phyloP scores from a whole-genome alignment of 2,888 invertebrate species.

The Sphaerophoria rueppellii region DNA sequence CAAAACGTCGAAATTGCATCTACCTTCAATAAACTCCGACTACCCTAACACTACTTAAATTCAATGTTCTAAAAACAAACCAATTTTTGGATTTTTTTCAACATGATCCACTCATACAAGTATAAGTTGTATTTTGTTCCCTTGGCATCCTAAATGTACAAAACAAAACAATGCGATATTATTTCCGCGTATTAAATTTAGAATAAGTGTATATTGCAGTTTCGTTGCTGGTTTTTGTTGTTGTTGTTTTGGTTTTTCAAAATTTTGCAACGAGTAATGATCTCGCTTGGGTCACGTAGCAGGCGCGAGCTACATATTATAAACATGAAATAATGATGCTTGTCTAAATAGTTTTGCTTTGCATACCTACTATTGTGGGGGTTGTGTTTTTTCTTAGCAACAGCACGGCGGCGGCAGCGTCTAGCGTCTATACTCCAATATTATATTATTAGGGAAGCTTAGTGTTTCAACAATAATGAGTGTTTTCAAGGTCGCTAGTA shows the following conservation, averaged over 20 bases:
- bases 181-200: conserved; percentile 68
- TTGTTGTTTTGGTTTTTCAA: conserved; percentile 2
- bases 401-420: too few species aligned
- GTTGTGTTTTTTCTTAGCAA: background rate
- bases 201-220: conserved; percentile 20
- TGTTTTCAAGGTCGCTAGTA: conserved; percentile 48
- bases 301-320: conserved; percentile 47
- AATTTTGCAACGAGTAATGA: conserved; percentile 38
- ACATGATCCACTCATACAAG: background rate
- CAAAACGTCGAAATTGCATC: conserved; percentile 21
- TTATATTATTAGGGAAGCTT: conserved; percentile 46
- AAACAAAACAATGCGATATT: conserved; percentile 40
- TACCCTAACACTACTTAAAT: conserved; percentile 29
- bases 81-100: conserved; percentile 12
- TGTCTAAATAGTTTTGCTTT: conserved; percentile 33
- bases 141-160: conserved; percentile 27
- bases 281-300: conserved; percentile 61
- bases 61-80: conserved; percentile 34
- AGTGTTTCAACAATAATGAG: conserved; percentile 23
- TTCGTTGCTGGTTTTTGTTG: conserved; percentile 2
- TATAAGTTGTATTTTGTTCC: conserved; percentile 17
- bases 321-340: conserved; percentile 54
- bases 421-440: conserved; percentile 8
- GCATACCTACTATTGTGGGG: background rate
- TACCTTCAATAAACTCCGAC: background rate